Evolutionary conservation across 2,888 invertebrate genomes (phyloP).

Genomic region (Idaea biselata): DNA sequence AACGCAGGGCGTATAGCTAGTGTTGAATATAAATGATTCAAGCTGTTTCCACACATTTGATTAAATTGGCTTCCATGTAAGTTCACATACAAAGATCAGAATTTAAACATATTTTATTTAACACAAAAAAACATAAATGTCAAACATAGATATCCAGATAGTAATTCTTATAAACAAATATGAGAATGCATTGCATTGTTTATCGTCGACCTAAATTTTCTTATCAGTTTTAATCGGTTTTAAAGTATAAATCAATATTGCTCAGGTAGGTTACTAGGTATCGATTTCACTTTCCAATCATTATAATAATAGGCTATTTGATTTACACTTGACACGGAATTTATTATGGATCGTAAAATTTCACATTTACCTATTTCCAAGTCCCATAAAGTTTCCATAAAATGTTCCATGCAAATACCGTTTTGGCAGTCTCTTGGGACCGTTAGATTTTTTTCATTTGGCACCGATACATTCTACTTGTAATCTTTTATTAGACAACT

Average conservation of each 20-base stretch:
- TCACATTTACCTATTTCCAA: background rate
- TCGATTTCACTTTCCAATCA: background rate
- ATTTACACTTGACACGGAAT: background rate
- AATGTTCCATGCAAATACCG: background rate
- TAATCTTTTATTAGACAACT: no score
- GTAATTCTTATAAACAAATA: background rate
- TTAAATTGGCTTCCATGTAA: no score
- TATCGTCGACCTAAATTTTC: constrained; percentile 25
- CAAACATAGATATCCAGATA: no score
- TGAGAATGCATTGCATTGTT: background rate
- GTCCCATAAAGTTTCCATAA: background rate
- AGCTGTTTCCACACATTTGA: no score
- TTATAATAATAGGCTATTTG: background rate
- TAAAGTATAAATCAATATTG: constrained; percentile 14
- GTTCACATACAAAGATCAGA: no score
- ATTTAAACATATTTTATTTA: no score
- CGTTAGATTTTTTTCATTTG: background rate
- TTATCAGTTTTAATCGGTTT: constrained; percentile 16
- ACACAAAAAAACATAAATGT: no score
- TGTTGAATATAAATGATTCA: no score
- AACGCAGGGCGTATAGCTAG: no score
- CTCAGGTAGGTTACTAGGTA: constrained; percentile 17
- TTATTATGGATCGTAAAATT: background rate
- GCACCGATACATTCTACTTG: no score
- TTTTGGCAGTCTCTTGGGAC: background rate